Base-by-base conservation (phyloP, 2,113 vertebrate genomes). In the Vulpes vulpes region DNA sequence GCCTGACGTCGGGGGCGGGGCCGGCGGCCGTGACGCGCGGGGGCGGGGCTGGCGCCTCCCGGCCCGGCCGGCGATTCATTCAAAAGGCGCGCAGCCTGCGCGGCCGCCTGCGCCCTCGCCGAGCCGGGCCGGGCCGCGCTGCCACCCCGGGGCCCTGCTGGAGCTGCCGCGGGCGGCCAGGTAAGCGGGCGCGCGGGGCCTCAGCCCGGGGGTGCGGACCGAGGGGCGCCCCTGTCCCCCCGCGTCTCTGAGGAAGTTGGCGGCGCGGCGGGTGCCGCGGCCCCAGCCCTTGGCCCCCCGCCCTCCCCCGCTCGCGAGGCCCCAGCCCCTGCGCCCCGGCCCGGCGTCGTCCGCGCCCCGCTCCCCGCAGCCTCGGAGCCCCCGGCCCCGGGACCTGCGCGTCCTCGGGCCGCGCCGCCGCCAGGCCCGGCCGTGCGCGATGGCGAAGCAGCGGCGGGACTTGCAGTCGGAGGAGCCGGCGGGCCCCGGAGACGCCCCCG, bases 61-160 rank as follows among this genome's bases (percentile, higher is more conserved):
- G 5, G 69, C 73, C 69, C 0, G 22, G 94, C 94, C 3, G 59
- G 55, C 85, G 91, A 97, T 98, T 98, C 98, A 98, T 98, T 98
- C 97, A 98, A 98, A 98, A 98, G 97, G 98, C 97, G 97, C 97
- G 96, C 95, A 97, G 92, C 65, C 1, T 89, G 73, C 85, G 92
- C 83, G 62, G 86, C 67, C 6, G 55, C 43, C 19, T 0, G 67
- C 51, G 73, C 67, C 51, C 65, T 76, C 7, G 51, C 20, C 0
- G 14, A 12, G 11, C 25, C 12, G 32, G 90, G 73, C 74, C 23
- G 7, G 91, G 49, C 30, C 3, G 79, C 11, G 89, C 17, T 65
- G 27, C 2, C 16, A n/a, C 23, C 2, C 2, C 8, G 30, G 30
- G 49, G 5, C 53, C 55, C 65, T 14, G 78, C 71, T 5, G 89